phyloP scores from a whole-genome alignment of 2,797 vertebrate species.

The Tenualosa thibaudeaui region DNA sequence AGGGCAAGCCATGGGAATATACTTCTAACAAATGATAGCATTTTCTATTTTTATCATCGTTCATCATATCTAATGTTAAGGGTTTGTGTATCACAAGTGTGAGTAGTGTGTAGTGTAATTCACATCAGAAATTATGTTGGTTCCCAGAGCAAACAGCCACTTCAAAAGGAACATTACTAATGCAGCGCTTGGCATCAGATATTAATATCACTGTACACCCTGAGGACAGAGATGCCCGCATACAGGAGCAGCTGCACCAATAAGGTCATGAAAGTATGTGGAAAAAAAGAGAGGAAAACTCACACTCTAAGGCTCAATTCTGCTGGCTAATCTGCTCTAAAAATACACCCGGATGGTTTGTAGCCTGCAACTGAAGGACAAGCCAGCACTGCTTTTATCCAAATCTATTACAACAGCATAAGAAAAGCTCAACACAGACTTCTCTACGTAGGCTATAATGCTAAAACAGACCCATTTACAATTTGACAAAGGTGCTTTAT shows the following conservation, averaged over 20 bases:
- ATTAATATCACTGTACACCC: conserved; percentile 24
- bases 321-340: conserved; percentile 40
- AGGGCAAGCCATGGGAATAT: too few species aligned
- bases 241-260: background rate
- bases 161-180: background rate
- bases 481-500: background rate
- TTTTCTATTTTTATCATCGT: background rate
- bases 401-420: background rate
- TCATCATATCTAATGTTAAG: background rate
- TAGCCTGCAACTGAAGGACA: conserved; percentile 31
- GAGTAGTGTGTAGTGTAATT: background rate
- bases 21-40: too few species aligned
- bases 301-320: conserved; percentile 22
- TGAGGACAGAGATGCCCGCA: background rate
- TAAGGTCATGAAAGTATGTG: conserved; percentile 28
- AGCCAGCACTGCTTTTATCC: background rate
- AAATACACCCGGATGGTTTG: conserved; percentile 37
- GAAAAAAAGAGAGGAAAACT: conserved; percentile 30
- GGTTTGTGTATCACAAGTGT: background rate
- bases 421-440: background rate
- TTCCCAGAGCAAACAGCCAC: background rate
- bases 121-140: background rate
- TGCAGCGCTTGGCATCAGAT: background rate
- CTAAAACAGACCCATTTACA: background rate
- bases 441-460: background rate